A percentile compares a stretch with the other conserved stretches of the same genome.
These are phyloP conservation scores for Spodoptera exigua DNA, from an alignment of 2,888 invertebrate genomes.

Conservation along the genomic window DNA sequence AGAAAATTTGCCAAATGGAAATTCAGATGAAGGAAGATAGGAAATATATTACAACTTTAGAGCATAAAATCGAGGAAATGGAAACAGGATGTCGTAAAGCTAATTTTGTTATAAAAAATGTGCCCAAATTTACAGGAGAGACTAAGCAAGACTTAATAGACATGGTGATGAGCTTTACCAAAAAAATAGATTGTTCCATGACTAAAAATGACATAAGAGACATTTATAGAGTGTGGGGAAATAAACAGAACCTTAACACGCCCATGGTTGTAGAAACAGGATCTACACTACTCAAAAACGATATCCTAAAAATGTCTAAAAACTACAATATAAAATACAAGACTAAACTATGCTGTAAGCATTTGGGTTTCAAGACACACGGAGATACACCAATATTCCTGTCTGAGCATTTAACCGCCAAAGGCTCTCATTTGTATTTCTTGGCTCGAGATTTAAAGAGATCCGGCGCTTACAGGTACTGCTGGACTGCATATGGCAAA, in stretches of 20 bases:
- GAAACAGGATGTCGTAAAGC: not conserved
- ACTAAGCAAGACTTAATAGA: not conserved
- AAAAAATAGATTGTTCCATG: not conserved
- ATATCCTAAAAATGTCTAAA: not conserved
- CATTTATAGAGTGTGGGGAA: not conserved
- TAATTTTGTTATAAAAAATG: constrained; percentile 7
- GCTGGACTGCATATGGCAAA: constrained; percentile 1
- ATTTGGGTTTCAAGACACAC: not conserved
- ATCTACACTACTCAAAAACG: not conserved
- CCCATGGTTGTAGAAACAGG: not conserved
- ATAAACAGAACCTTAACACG: not conserved
- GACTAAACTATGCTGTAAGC: not conserved
- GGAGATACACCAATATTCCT: not conserved
- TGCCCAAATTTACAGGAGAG: not conserved
- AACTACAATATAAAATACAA: not conserved
- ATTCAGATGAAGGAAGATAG: not conserved
- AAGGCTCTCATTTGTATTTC: not conserved
- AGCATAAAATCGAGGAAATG: constrained; percentile 5
- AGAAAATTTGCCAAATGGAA: not conserved
- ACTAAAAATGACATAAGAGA: not conserved
- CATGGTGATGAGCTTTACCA: not conserved
- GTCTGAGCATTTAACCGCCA: not conserved
- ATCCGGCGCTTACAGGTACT: not conserved
- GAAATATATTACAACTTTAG: constrained; percentile 2
- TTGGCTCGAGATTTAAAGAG: not conserved